Evolutionary conservation across 2,113 vertebrate genomes (phyloP).

Genomic region (Sarotherodon lohbergeri): DNA sequence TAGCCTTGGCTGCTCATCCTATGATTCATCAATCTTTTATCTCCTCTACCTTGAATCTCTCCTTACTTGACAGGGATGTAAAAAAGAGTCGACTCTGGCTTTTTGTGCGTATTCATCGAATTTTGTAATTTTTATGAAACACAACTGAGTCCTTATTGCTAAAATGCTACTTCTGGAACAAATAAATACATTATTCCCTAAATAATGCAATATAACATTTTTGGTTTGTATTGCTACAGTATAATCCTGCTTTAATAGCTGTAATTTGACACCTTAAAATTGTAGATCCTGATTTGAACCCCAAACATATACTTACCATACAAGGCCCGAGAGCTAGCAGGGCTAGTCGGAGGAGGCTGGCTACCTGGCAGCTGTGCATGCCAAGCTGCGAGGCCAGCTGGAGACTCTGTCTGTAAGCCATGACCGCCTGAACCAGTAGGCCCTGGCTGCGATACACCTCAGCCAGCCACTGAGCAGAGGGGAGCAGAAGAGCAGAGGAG

Average conservation of each 20-base stretch:
- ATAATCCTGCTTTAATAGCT: not conserved
- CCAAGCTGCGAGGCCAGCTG: constrained; percentile 89
- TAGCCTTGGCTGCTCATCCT: not conserved
- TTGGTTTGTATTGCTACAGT: not conserved
- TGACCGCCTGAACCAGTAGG: constrained; percentile 86
- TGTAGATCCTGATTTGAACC: not conserved
- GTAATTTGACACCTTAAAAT: not conserved
- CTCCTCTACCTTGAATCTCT: not conserved
- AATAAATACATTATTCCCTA: not conserved
- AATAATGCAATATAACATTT: not conserved
- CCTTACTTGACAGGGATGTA: not conserved
- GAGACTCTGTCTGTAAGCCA: constrained; percentile 89
- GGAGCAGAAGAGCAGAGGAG: not conserved
- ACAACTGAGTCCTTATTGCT: not conserved
- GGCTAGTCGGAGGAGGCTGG: constrained; percentile 84
- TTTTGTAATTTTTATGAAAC: not conserved
- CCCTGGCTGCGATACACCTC: constrained; percentile 85
- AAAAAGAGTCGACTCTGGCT: not conserved
- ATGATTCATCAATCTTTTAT: constrained; percentile 4
- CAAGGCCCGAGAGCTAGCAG: constrained; percentile 81
- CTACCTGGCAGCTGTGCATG: constrained; percentile 80
- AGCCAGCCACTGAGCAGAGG: constrained; percentile 83
- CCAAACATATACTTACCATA: constrained; percentile 75
- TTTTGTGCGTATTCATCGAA: not conserved
- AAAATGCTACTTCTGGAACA: not conserved